Percentiles rank a stretch among this genome's conserved stretches.
phyloP scores from a whole-genome alignment of 37 sponge, comb jelly and placozoan species.

The Cladorhizidae sp. region DNA sequence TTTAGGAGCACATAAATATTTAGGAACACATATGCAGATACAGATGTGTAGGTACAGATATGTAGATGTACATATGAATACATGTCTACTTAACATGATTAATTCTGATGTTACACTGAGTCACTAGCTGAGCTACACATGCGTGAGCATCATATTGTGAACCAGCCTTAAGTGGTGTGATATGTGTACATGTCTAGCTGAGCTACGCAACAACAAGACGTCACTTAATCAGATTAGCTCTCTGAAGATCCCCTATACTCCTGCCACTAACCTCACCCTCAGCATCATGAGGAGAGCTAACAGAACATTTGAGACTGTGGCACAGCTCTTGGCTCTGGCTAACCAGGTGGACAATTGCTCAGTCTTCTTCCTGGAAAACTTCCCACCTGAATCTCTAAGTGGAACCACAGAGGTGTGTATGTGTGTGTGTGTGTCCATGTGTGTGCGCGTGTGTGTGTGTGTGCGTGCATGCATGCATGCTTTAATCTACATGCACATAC shows the following conservation, averaged over 20 bases:
- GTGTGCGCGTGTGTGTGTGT: background rate
- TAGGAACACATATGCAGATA: too few species aligned
- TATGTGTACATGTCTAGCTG: background rate
- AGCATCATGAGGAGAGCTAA: conserved; percentile 64
- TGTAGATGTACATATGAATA: too few species aligned
- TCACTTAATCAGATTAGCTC: background rate
- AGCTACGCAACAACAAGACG: background rate
- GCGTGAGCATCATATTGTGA: too few species aligned
- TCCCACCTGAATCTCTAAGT: conserved; percentile 17
- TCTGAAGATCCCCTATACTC: conserved; percentile 74
- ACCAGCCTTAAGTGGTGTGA: background rate
- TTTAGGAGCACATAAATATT: too few species aligned
- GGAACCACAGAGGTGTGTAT: background rate
- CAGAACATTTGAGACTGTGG: conserved; percentile 54
- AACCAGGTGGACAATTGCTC: conserved; percentile 52
- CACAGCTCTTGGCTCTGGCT: background rate
- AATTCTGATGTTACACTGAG: too few species aligned
- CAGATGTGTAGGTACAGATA: too few species aligned
- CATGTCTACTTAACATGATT: too few species aligned
- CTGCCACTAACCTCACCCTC: conserved; percentile 23
- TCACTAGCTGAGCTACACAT: background rate
- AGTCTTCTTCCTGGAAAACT: conserved; percentile 32
- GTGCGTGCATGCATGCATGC: too few species aligned
- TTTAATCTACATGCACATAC: too few species aligned
- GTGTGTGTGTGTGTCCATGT: background rate